Evolutionary conservation across 2,113 vertebrate species (phyloP).

Genomic region (Caranx ignobilis): DNA sequence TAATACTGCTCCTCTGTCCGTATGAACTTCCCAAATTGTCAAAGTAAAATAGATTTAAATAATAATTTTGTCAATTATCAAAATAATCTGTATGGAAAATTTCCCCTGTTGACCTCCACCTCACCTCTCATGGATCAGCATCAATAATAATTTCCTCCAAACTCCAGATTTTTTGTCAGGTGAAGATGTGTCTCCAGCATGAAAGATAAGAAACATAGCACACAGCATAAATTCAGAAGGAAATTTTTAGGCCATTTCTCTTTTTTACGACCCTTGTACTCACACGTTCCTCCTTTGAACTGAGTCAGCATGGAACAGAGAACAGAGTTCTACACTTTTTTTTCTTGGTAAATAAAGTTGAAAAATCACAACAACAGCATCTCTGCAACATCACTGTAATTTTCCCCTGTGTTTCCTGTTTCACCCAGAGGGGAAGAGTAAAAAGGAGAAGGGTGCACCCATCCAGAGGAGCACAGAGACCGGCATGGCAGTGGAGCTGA

Average conservation of each 20-base stretch:
- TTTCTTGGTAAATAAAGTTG: not conserved
- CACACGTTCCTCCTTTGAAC: not conserved
- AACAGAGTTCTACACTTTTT: no score
- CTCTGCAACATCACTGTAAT: not conserved
- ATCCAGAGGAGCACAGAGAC: conserved; percentile 98
- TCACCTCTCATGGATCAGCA: no score
- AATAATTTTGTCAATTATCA: not conserved
- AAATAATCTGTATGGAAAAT: no score
- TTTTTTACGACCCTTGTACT: not conserved
- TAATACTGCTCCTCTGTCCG: not conserved
- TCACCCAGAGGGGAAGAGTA: conserved; percentile 90
- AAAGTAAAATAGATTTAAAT: not conserved
- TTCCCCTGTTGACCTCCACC: no score
- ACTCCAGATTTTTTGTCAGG: no score
- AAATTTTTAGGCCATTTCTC: not conserved
- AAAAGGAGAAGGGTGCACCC: conserved; percentile 92
- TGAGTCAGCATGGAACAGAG: not conserved
- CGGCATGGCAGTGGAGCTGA: conserved; percentile 95
- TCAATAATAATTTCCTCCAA: no score
- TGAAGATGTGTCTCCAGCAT: not conserved
- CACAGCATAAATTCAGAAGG: no score
- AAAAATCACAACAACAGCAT: not conserved
- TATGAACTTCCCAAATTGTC: not conserved
- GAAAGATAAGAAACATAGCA: no score
- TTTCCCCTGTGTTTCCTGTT: not conserved